These are phyloP conservation scores for Serrognathus titanus DNA, from an alignment of 2,888 invertebrate species.

Conservation along the genomic window DNA sequence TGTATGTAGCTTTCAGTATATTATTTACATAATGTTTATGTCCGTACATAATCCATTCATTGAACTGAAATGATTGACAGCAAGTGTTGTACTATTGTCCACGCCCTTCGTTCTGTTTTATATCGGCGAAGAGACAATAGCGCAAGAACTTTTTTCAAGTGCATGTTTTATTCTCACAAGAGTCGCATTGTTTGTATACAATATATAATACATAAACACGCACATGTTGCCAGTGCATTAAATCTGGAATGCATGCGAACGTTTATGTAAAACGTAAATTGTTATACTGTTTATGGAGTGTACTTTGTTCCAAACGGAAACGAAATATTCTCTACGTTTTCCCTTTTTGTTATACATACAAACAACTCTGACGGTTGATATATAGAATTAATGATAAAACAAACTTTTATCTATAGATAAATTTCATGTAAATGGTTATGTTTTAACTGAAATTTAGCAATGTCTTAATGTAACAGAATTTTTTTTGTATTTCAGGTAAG, in stretches of 20 bases:
- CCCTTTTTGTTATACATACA: too few relatives aligned
- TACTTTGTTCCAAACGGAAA: too few relatives aligned
- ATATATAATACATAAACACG: conserved; percentile 16
- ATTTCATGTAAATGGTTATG: too few relatives aligned
- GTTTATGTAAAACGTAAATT: too few relatives aligned
- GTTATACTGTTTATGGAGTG: too few relatives aligned
- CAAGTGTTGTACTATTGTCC: conserved; percentile 21
- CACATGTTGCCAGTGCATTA: conserved; percentile 3
- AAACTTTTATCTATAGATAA: too few relatives aligned
- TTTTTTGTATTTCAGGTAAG: too few relatives aligned
- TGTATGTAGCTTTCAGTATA: not conserved
- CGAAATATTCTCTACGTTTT: too few relatives aligned
- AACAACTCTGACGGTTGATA: too few relatives aligned
- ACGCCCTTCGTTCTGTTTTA: conserved; percentile 19
- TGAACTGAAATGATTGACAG: conserved; percentile 20
- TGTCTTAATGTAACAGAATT: too few relatives aligned
- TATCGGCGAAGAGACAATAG: conserved; percentile 17
- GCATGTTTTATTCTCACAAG: conserved; percentile 11
- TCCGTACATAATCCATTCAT: conserved; percentile 14
- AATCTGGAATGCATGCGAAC: not conserved
- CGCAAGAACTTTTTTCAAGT: conserved; percentile 5
- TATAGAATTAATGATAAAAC: too few relatives aligned
- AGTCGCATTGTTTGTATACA: conserved; percentile 14
- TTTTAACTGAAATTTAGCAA: too few relatives aligned
- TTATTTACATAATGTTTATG: not conserved